phyloP scores from a whole-genome alignment of 2,113 vertebrate species.

The Cichladusa arquata region DNA sequence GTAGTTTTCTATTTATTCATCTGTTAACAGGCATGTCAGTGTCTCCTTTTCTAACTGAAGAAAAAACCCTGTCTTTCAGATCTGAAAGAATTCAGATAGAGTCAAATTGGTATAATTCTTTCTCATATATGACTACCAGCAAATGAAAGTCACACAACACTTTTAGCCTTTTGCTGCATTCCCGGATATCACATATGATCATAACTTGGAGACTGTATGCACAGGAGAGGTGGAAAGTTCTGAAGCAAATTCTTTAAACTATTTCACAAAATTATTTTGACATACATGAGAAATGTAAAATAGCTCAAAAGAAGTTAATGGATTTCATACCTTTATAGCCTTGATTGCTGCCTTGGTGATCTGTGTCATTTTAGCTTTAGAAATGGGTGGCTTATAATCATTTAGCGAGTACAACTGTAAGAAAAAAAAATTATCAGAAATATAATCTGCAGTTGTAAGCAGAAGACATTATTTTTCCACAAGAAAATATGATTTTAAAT shows the following conservation, averaged over 20 bases:
- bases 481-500: neutral
- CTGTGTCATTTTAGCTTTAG: slow-evolving; percentile 99
- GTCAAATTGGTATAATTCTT: neutral
- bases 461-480: neutral
- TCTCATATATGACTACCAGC: neutral
- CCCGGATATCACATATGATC: neutral
- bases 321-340: slow-evolving; percentile 95
- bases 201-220: neutral
- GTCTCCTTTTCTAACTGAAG: neutral
- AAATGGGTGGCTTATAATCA: slow-evolving; percentile 99
- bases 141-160: neutral
- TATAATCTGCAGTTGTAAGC: neutral
- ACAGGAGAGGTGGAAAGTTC: neutral
- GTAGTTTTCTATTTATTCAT: neutral
- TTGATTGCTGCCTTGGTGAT: slow-evolving; percentile 99
- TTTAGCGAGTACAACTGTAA: slow-evolving; percentile 94
- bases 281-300: neutral
- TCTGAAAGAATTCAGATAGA: neutral
- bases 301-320: neutral
- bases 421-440: neutral
- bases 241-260: neutral
- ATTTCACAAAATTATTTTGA: neutral
- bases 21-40: neutral
- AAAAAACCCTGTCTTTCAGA: neutral
- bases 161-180: neutral